Evolutionary conservation across 2,888 invertebrate species (phyloP), one percentile per base, ranked within the genome.

Genomic region (Ametastegia equiseti): DNA sequence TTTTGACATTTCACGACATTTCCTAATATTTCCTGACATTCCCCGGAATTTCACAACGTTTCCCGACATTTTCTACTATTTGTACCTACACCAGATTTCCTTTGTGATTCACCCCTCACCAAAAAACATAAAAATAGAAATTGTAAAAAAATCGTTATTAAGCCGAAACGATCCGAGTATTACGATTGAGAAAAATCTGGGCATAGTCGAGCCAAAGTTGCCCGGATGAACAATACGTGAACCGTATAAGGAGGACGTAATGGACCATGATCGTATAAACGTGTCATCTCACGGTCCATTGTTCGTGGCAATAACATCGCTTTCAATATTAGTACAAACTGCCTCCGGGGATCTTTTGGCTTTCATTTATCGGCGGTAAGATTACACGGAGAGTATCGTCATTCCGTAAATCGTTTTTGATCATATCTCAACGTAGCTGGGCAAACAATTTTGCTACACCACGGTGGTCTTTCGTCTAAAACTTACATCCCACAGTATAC

Each of bases 261-360:
- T 60, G 60, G 60, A 60, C 30, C 60, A 30, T 30, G 60, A 60
- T 60, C 60, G 30, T 60, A 60, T 27, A 60, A 67, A 33, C 78
- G 45, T 79, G 63, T 65, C 65, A 47, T 80, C 45, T 36, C 23
- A 36, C 23, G 30, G 45, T 47, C 39, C n/a, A 71, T 80, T 80
- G 65, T 80, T 54, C 78, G 15, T n/a, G 11, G 33, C 27, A 60
- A 78, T 78, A 33, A 50, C 75, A 75, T 50, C 78, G 30, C 36
- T 78, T 57, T 50, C 39, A 39, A 67, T 67, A 67, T 39, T 67
- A 15, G 30, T 30, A 30, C 27, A 60, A 1, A 67, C 39, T 27
- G 39, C 67, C 67, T 36, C 67, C 30, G 60, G 60, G 30, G 30
- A 60, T 60, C 60, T 60, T 60, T 60, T 11, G 60, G 30, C 30